Conservation (phyloP, 2,888 invertebrate genomes). For the Hypena proboscidalis region DNA sequence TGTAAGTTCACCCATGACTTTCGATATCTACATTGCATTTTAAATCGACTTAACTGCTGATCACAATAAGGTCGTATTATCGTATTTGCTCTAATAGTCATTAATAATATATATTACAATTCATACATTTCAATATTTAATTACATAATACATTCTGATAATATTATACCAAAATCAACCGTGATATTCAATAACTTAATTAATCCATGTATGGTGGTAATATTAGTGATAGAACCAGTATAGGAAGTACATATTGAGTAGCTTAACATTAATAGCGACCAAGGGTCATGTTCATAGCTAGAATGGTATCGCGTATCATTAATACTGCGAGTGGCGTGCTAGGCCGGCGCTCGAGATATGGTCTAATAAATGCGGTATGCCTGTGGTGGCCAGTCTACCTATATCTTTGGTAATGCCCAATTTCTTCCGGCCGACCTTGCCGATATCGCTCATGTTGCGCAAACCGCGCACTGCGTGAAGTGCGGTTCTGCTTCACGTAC, state of each 20-base stretch:
- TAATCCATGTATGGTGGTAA: not conserved
- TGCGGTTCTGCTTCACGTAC: slow-evolving; percentile 19
- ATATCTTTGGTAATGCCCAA: slow-evolving; percentile 73
- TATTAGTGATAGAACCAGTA: slow-evolving; percentile 3
- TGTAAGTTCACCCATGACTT: too few relatives aligned
- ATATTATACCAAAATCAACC: too few relatives aligned
- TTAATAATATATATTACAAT: too few relatives aligned
- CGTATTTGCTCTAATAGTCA: too few relatives aligned
- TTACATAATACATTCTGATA: too few relatives aligned
- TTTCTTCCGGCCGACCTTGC: slow-evolving; percentile 79
- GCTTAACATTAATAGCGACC: slow-evolving; percentile 12
- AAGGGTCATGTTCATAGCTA: slow-evolving; percentile 60
- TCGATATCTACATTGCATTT: too few relatives aligned
- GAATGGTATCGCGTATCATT: slow-evolving; percentile 56
- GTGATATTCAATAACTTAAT: too few relatives aligned
- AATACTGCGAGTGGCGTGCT: slow-evolving; percentile 44
- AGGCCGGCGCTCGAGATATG: slow-evolving; percentile 56
- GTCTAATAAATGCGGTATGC: slow-evolving; percentile 66
- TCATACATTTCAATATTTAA: too few relatives aligned
- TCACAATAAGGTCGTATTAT: too few relatives aligned
- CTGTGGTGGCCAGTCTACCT: slow-evolving; percentile 61
- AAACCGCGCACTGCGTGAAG: slow-evolving; percentile 27
- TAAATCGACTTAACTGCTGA: too few relatives aligned
- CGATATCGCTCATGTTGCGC: slow-evolving; percentile 53
- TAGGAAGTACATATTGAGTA: slow-evolving; percentile 7